Evolutionary conservation across 2,888 invertebrate genomes (phyloP).

Genomic region (Epinotia nisella): DNA sequence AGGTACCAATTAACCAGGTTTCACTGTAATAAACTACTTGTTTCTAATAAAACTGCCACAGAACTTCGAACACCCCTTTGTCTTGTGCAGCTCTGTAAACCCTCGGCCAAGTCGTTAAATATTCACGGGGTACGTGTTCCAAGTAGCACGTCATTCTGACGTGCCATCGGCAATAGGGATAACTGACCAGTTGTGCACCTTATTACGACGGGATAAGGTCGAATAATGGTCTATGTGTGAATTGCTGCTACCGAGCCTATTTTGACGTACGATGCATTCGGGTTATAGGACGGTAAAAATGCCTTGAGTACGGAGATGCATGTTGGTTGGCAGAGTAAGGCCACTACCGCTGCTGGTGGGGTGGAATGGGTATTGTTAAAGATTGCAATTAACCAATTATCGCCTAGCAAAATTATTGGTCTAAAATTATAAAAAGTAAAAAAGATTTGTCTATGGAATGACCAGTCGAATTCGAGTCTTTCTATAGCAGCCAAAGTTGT

Average conservation of each 20-base stretch:
- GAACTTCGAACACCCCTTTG: conserved; percentile 6
- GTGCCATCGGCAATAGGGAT: too few relatives aligned
- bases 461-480: too few relatives aligned
- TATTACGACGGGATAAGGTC: not conserved
- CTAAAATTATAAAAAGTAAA: too few relatives aligned
- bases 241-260: not conserved
- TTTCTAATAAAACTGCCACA: conserved; percentile 2
- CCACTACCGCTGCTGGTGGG: too few relatives aligned
- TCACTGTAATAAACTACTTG: not conserved
- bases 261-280: conserved; percentile 13
- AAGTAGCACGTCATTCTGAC: conserved; percentile 28
- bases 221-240: too few relatives aligned
- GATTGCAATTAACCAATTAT: too few relatives aligned
- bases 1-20: too few relatives aligned
- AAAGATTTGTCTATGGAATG: too few relatives aligned
- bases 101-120: conserved; percentile 40
- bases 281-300: conserved; percentile 16
- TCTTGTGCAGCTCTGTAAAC: conserved; percentile 24
- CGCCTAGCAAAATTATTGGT: too few relatives aligned
- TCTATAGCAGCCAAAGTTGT: too few relatives aligned
- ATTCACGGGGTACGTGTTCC: conserved; percentile 28
- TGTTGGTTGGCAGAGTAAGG: not conserved
- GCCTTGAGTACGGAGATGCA: not conserved
- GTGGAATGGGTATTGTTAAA: too few relatives aligned
- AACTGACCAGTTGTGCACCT: not conserved